These are phyloP conservation scores for Ormyrus thymus DNA, from an alignment of 2,888 invertebrate genomes.

Conservation along the genomic window DNA sequence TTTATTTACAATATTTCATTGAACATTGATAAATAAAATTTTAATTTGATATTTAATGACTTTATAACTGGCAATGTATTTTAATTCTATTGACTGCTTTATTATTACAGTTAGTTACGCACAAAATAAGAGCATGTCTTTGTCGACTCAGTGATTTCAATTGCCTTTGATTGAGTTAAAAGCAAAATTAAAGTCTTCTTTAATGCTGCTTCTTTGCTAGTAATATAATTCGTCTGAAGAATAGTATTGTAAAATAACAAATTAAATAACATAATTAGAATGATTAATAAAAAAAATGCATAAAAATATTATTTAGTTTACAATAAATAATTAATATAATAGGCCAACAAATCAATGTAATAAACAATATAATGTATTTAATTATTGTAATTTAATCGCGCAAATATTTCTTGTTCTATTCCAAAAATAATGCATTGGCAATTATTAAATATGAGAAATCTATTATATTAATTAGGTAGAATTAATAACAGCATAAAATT, in stretches of 20 bases:
- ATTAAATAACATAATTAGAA: constrained; percentile 24
- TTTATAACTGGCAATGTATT: too few species aligned
- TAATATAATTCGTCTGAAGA: constrained; percentile 31
- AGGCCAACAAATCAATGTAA: too few species aligned
- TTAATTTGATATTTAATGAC: background rate
- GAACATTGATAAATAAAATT: background rate
- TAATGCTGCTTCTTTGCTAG: constrained; percentile 26
- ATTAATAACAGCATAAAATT: too few species aligned
- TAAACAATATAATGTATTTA: background rate
- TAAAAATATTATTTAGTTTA: background rate
- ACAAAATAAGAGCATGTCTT: background rate
- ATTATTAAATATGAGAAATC: too few species aligned
- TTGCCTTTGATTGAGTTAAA: background rate
- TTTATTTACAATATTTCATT: background rate
- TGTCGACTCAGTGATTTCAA: background rate
- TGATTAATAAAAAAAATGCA: constrained; percentile 12
- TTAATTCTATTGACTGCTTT: too few species aligned
- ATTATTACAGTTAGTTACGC: too few species aligned
- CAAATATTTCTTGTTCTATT: background rate
- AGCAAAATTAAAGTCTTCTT: constrained; percentile 15
- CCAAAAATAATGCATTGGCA: background rate
- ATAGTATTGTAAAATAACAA: constrained; percentile 49
- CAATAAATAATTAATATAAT: constrained; percentile 1
- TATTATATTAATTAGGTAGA: too few species aligned
- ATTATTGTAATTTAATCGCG: background rate